These are phyloP conservation scores for Dinomys branickii DNA, from an alignment of 2,113 vertebrate genomes.

Conservation along the genomic window DNA sequence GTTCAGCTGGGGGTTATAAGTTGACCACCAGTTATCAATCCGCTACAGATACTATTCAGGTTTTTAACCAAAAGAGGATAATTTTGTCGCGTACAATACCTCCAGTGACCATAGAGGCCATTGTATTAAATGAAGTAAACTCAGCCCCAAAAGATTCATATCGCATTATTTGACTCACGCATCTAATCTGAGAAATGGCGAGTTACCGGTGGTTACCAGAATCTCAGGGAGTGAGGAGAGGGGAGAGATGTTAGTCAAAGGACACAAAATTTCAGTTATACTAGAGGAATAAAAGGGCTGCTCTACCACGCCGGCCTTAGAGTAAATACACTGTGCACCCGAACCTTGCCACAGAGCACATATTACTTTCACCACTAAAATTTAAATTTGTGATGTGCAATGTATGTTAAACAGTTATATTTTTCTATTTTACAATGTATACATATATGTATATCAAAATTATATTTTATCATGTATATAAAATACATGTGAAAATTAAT, in stretches of 20 bases:
- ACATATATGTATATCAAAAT: not conserved
- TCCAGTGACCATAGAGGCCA: not conserved
- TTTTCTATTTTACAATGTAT: not conserved
- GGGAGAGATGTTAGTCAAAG: not conserved
- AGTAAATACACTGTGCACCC: not conserved
- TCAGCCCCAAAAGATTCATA: not conserved
- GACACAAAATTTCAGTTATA: not conserved
- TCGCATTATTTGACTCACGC: not conserved
- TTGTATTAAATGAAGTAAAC: not conserved
- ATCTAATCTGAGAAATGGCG: not conserved
- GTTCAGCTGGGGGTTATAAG: too few relatives aligned
- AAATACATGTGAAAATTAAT: not conserved
- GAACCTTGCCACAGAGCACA: not conserved
- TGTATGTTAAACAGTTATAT: not conserved
- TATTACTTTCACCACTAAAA: not conserved
- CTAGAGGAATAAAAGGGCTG: not conserved
- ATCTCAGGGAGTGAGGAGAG: too few relatives aligned
- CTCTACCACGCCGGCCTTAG: not conserved
- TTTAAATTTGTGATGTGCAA: too few relatives aligned
- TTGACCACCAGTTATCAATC: too few relatives aligned
- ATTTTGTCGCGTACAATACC: not conserved
- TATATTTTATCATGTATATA: not conserved
- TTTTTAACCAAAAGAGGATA: not conserved
- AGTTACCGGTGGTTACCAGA: not conserved
- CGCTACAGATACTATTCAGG: not conserved